Conservation (phyloP, 1,140 invertebrate genomes). For the Holcopasites calliopsidis region DNA sequence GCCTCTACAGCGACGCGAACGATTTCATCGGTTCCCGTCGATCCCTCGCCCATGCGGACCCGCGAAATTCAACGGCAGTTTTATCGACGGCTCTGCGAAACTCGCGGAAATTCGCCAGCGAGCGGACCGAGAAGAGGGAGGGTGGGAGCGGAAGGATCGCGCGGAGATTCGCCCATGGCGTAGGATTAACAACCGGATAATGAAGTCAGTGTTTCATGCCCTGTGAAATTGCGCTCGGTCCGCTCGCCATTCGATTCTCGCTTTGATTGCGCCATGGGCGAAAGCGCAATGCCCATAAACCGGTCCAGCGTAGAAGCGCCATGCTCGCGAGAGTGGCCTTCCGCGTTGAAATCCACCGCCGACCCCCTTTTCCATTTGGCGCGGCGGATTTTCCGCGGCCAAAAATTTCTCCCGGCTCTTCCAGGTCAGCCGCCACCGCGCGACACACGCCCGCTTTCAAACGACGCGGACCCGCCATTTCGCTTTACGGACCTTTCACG, state of each 20-base stretch:
- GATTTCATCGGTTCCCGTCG: background rate
- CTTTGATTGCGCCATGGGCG: conserved; percentile 74
- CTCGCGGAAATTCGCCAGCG: no score
- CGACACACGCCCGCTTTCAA: conserved; percentile 19
- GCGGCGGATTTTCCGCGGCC: background rate
- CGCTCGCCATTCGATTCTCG: conserved; percentile 76
- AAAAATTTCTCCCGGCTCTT: conserved; percentile 67
- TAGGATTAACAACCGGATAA: conserved; percentile 79
- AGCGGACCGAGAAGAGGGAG: no score
- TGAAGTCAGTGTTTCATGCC: conserved; percentile 80
- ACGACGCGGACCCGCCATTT: conserved; percentile 31
- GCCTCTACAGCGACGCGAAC: background rate
- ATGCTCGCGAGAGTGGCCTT: conserved; percentile 27
- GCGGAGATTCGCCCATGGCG: conserved; percentile 40
- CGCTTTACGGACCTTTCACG: conserved; percentile 53
- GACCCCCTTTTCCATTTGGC: no score
- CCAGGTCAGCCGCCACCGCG: conserved; percentile 45
- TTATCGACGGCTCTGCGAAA: conserved; percentile 36
- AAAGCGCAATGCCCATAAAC: conserved; percentile 76
- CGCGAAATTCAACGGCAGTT: conserved; percentile 30
- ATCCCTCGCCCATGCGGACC: background rate
- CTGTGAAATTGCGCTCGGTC: conserved; percentile 79
- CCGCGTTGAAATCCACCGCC: conserved; percentile 38
- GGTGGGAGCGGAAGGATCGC: background rate
- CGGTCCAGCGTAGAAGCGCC: conserved; percentile 56